Percentiles rank a stretch among this genome's conserved stretches.
Evolutionary conservation across 2,888 invertebrate species (phyloP).

Genomic region (Pseudococcus longispinus): DNA sequence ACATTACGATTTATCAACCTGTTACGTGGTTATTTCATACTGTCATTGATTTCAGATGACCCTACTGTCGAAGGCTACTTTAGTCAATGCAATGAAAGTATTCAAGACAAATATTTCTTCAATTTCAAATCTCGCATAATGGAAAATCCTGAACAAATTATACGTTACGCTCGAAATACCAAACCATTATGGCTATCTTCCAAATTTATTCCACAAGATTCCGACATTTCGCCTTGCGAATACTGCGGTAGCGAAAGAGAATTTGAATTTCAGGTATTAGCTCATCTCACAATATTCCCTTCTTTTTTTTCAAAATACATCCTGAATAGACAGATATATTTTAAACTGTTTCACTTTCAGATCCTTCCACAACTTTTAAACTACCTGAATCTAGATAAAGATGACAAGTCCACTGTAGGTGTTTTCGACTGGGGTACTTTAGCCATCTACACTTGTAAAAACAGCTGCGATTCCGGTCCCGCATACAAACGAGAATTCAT

Average conservation of each 20-base stretch:
- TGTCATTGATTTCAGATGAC: conserved; percentile 61
- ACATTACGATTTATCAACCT: neutral
- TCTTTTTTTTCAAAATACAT: too few species aligned
- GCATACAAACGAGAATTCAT: conserved; percentile 80
- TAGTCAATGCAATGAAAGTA: conserved; percentile 69
- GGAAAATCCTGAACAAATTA: conserved; percentile 79
- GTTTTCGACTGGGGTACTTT: conserved; percentile 89
- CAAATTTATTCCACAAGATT: conserved; percentile 64
- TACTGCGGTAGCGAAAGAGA: conserved; percentile 77
- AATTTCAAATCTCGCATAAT: conserved; percentile 77
- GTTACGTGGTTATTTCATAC: neutral
- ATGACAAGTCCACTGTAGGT: conserved; percentile 60
- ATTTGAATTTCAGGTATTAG: conserved; percentile 85
- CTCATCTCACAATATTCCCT: too few species aligned
- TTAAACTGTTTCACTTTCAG: conserved; percentile 46
- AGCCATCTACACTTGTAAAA: conserved; percentile 82
- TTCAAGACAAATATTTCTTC: conserved; percentile 78
- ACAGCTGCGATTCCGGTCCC: conserved; percentile 73
- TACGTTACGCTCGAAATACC: conserved; percentile 75
- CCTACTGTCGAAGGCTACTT: conserved; percentile 74
- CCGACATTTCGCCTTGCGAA: conserved; percentile 74
- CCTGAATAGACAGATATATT: too few species aligned
- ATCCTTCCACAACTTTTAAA: conserved; percentile 64
- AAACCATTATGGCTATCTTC: conserved; percentile 84
- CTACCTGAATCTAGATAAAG: conserved; percentile 62